A percentile compares a stretch with the other conserved stretches of the same genome.
phyloP scores from a whole-genome alignment of 2,113 vertebrate species.

The Oxygymnocypris stewartii region DNA sequence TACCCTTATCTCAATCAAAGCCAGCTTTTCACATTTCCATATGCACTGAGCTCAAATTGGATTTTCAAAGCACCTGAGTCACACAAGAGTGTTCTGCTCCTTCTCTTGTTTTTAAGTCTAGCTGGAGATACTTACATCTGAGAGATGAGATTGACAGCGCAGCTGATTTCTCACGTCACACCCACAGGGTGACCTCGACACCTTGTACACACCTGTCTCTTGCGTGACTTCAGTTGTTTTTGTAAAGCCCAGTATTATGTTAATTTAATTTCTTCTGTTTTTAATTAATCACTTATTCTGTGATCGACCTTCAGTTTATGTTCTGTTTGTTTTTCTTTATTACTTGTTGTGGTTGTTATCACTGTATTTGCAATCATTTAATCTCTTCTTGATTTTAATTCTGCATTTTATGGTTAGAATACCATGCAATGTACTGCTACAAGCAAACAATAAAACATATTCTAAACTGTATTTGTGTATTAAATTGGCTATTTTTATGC shows the following conservation, averaged over 20 bases:
- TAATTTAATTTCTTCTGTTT: neutral
- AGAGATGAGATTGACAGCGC: neutral
- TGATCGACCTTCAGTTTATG: neutral
- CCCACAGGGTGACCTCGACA: neutral
- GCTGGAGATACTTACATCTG: neutral
- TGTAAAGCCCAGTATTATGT: neutral
- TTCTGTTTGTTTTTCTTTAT: neutral
- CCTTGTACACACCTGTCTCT: neutral
- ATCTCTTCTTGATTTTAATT: neutral
- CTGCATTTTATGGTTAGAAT: neutral
- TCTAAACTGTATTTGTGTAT: neutral
- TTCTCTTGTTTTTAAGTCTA: conserved; percentile 2
- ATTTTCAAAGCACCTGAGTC: conserved; percentile 1
- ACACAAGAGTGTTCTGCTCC: neutral
- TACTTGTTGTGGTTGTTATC: neutral
- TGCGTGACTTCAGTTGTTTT: neutral
- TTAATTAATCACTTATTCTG: neutral
- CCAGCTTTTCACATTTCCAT: neutral
- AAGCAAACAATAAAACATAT: neutral
- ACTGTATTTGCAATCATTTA: neutral
- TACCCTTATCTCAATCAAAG: conserved; percentile 18
- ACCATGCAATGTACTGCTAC: neutral
- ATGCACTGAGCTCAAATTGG: neutral
- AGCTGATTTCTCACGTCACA: neutral
- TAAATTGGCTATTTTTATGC: neutral